These are phyloP conservation scores for Drosophila sproati DNA, from an alignment of 1,140 invertebrate genomes.

Conservation along the genomic window DNA sequence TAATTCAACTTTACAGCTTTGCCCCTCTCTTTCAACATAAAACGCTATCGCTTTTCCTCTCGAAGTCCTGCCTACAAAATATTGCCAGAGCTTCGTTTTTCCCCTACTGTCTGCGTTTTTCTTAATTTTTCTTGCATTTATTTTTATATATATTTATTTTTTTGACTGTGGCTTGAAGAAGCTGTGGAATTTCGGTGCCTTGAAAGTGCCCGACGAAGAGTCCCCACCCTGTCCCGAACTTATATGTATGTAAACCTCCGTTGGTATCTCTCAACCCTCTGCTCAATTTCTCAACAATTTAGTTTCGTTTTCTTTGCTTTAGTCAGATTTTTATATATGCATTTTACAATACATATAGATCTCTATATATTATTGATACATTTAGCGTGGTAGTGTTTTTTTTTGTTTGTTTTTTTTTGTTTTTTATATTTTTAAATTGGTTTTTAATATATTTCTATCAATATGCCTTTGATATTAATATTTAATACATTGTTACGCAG, in stretches of 20 bases:
- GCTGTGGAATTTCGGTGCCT: constrained; percentile 33
- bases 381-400: constrained; percentile 68
- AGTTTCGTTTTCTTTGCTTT: constrained; percentile 37
- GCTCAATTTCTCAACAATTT: constrained; percentile 23
- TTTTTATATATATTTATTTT: constrained; percentile 7
- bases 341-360: constrained; percentile 66
- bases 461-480: constrained; percentile 73
- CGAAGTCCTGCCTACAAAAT: background rate
- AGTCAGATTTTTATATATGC: constrained; percentile 54
- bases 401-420: constrained; percentile 27
- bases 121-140: constrained; percentile 3
- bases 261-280: constrained; percentile 14
- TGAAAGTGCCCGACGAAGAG: constrained; percentile 23
- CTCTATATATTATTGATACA: constrained; percentile 73
- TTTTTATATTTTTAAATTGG: constrained; percentile 25
- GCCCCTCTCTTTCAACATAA: constrained; percentile 17
- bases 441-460: constrained; percentile 65
- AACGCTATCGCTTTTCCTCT: constrained; percentile 5
- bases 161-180: constrained; percentile 25
- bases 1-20: constrained; percentile 12
- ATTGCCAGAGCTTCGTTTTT: constrained; percentile 17
- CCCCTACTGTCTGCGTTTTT: background rate
- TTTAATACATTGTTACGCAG: constrained; percentile 72
- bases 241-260: constrained; percentile 4
- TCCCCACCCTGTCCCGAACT: constrained; percentile 9